Evolutionary conservation across 2,888 invertebrate species (phyloP).

Genomic region (Xestia sexstrigata): DNA sequence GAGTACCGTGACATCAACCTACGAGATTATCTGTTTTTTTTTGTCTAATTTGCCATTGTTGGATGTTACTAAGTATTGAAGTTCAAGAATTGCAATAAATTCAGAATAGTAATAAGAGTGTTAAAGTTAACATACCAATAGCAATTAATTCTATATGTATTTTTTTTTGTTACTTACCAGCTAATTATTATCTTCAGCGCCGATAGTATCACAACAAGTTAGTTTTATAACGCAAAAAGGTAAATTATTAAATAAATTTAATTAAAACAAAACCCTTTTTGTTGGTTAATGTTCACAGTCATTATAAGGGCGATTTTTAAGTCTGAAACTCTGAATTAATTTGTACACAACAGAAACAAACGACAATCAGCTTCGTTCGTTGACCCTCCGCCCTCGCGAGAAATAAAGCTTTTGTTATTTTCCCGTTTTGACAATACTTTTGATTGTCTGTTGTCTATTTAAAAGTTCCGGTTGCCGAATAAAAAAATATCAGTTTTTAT

Average conservation of each 20-base stretch:
- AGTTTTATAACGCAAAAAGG: background rate
- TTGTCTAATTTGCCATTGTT: background rate
- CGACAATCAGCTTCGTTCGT: constrained; percentile 55
- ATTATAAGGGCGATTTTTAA: constrained; percentile 18
- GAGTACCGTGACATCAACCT: background rate
- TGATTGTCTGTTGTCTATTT: background rate
- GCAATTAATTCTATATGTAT: background rate
- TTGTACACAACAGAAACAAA: constrained; percentile 60
- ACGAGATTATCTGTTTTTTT: background rate
- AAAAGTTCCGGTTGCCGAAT: background rate
- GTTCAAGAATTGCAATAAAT: background rate
- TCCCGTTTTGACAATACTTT: constrained; percentile 51
- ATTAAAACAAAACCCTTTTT: constrained; percentile 38
- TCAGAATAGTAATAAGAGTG: too few species aligned
- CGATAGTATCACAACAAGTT: constrained; percentile 48
- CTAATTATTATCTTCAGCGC: constrained; percentile 44
- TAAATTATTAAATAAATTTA: background rate
- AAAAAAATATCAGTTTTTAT: background rate
- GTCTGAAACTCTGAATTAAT: constrained; percentile 36
- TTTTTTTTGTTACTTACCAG: constrained; percentile 45
- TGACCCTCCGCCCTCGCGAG: constrained; percentile 58
- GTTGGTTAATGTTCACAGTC: constrained; percentile 16
- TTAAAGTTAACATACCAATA: background rate
- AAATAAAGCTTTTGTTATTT: constrained; percentile 44
- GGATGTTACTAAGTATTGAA: background rate